Percentiles rank a stretch among this genome's conserved stretches.
phyloP scores from a whole-genome alignment of 1,140 invertebrate genomes.

The Drosophila repletoides region DNA sequence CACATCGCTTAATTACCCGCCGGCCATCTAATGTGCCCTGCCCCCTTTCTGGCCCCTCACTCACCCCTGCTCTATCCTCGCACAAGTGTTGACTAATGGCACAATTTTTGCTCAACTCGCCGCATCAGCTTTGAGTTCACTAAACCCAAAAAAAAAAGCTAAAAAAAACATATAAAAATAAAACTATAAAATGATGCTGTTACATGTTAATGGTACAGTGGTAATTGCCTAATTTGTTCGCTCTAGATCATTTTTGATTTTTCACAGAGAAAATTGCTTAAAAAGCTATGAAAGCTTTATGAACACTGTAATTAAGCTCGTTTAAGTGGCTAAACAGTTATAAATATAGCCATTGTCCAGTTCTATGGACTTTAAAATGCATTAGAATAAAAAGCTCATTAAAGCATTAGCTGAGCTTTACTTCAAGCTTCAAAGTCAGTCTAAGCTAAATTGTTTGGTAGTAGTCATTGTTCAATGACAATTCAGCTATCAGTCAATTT shows the following conservation, averaged over 20 bases:
- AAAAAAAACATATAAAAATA: conserved; percentile 9
- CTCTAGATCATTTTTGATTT: conserved; percentile 1
- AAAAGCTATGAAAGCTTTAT: not conserved
- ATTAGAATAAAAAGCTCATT: too few species aligned
- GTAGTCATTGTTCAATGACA: too few species aligned
- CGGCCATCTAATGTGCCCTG: conserved; percentile 53
- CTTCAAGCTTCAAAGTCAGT: too few species aligned
- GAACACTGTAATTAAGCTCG: too few species aligned
- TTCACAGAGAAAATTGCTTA: not conserved
- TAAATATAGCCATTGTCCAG: too few species aligned
- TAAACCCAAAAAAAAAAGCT: conserved; percentile 50
- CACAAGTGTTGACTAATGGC: conserved; percentile 49
- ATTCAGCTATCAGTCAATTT: too few species aligned
- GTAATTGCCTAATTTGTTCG: conserved; percentile 33
- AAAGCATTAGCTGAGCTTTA: too few species aligned
- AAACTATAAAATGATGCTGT: conserved; percentile 43
- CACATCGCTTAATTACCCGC: conserved; percentile 73
- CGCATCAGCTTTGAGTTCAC: conserved; percentile 53
- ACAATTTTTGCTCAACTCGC: conserved; percentile 54
- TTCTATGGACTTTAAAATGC: too few species aligned
- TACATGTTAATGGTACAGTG: conserved; percentile 37
- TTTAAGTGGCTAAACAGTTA: too few species aligned
- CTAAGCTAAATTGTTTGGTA: too few species aligned
- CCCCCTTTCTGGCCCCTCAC: not conserved
- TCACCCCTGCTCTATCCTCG: not conserved